Conservation (phyloP, 2,797 vertebrate genomes). For the Meda fulgida region DNA sequence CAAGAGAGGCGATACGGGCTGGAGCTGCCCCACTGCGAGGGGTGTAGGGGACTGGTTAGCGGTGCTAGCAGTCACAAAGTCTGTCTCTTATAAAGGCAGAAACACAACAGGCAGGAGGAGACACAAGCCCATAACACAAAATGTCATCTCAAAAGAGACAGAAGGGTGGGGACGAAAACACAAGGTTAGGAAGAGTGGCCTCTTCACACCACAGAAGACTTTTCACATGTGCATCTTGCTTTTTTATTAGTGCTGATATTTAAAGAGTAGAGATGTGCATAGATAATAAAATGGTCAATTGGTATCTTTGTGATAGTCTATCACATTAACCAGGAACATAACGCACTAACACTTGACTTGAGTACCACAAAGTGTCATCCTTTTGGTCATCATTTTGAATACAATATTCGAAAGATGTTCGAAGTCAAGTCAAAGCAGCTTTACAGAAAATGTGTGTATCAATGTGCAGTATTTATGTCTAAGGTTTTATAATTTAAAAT, state of each 20-base stretch:
- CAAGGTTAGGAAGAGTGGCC: neutral
- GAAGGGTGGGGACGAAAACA: neutral
- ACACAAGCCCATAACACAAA: slow-evolving; percentile 22
- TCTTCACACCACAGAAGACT: slow-evolving; percentile 2
- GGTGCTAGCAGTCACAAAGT: slow-evolving; percentile 40
- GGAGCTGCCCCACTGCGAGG: slow-evolving; percentile 40
- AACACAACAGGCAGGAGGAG: slow-evolving; percentile 26
- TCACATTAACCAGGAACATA: neutral
- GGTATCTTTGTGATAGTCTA: neutral
- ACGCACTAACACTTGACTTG: neutral
- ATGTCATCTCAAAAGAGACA: slow-evolving; percentile 31
- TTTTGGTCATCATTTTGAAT: neutral
- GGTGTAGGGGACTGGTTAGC: slow-evolving; percentile 12
- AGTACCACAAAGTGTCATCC: neutral
- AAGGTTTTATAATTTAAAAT: neutral
- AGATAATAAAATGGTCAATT: neutral
- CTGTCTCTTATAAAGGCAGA: slow-evolving; percentile 49
- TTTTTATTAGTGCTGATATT: neutral
- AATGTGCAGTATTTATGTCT: neutral
- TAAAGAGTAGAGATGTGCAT: neutral
- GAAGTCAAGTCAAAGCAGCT: too few species aligned
- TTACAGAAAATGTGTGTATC: too few species aligned
- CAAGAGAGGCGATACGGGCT: slow-evolving; percentile 36
- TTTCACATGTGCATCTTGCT: neutral
- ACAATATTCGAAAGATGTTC: neutral